Evolutionary conservation across 2,888 invertebrate genomes (phyloP).

Genomic region (Lysandra coridon): DNA sequence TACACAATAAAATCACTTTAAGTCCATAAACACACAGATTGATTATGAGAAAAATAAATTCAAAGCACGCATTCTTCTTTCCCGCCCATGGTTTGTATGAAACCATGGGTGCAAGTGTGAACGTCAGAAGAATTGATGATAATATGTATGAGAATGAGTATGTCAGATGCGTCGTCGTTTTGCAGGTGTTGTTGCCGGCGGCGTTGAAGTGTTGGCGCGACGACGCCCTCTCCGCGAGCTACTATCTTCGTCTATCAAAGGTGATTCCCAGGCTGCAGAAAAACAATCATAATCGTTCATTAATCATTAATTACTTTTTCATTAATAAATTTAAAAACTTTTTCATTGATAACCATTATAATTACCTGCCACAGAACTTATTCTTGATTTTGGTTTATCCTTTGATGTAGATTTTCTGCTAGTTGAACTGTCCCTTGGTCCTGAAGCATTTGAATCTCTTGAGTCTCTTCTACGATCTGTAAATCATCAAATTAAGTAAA

Average conservation of each 20-base stretch:
- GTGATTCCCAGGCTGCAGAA: constrained; percentile 62
- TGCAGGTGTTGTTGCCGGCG: constrained; percentile 64
- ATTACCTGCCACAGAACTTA: constrained; percentile 44
- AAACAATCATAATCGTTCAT: constrained; percentile 1
- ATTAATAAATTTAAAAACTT: neutral
- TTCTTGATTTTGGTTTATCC: constrained; percentile 63
- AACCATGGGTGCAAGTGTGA: constrained; percentile 46
- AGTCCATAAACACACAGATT: constrained; percentile 10
- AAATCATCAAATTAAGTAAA: constrained; percentile 29
- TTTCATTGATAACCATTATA: neutral
- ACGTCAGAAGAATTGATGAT: constrained; percentile 66
- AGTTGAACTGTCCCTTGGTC: constrained; percentile 64
- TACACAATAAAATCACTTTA: constrained; percentile 12
- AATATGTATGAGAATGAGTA: constrained; percentile 53
- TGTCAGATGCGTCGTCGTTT: constrained; percentile 71
- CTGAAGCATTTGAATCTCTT: constrained; percentile 74
- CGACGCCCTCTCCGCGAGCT: constrained; percentile 62
- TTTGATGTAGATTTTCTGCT: constrained; percentile 65
- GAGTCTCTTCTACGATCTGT: constrained; percentile 72
- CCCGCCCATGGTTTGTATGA: constrained; percentile 36
- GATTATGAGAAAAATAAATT: constrained; percentile 41
- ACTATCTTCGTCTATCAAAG: constrained; percentile 62
- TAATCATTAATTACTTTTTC: neutral
- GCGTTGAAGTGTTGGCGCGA: constrained; percentile 65
- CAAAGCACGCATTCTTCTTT: constrained; percentile 44